A percentile compares a stretch with the other conserved stretches of the same genome.
phyloP scores from a whole-genome alignment of 1,140 invertebrate species.

The Sesamia nonagrioides region DNA sequence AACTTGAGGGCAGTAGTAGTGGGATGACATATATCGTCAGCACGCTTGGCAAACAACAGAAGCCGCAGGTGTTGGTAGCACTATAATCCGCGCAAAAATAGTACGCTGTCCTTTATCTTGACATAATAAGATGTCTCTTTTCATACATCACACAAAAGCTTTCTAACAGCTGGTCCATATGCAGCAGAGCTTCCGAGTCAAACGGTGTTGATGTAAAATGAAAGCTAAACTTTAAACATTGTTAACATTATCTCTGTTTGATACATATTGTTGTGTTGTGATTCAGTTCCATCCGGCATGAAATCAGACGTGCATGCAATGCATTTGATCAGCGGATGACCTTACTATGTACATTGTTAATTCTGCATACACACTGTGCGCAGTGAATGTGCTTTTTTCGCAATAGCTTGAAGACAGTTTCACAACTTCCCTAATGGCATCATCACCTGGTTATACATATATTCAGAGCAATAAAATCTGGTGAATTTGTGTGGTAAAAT shows the following conservation, averaged over 20 bases:
- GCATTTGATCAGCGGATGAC: slow-evolving; percentile 20
- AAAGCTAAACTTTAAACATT: slow-evolving; percentile 9
- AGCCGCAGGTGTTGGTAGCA: not conserved
- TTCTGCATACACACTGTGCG: slow-evolving; percentile 5
- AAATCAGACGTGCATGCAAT: slow-evolving; percentile 41
- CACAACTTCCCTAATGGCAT: not conserved
- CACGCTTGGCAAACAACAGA: not conserved
- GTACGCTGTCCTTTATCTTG: not conserved
- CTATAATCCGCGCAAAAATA: not conserved
- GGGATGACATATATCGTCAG: slow-evolving; percentile 2
- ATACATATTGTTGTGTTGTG: slow-evolving; percentile 11
- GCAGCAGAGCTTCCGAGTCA: no score
- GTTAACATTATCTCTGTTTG: slow-evolving; percentile 2
- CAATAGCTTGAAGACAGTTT: slow-evolving; percentile 36
- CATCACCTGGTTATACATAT: not conserved
- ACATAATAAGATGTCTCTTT: not conserved
- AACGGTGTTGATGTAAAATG: not conserved
- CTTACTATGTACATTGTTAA: slow-evolving; percentile 26
- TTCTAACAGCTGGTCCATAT: no score
- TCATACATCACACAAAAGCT: not conserved
- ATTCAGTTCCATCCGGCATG: slow-evolving; percentile 37
- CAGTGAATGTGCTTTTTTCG: slow-evolving; percentile 21
- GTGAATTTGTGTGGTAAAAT: no score
- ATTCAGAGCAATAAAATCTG: not conserved
- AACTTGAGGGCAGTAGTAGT: not conserved